Evolutionary conservation across 2,797 vertebrate genomes (phyloP), one percentile per base, ranked within the genome.

Genomic region (Alfaro cultratus): DNA sequence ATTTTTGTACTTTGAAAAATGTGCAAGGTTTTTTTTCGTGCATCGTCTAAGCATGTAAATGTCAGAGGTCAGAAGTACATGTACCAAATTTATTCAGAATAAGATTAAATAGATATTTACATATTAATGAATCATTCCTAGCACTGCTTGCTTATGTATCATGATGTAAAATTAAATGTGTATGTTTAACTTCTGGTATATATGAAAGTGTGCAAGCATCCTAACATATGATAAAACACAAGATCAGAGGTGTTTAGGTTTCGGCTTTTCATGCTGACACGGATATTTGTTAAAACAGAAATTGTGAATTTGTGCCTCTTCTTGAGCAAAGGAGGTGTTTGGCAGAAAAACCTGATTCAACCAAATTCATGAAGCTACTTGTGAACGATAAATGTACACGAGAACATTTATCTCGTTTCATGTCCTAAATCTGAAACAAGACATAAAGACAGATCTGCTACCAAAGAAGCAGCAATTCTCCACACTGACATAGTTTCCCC

Each of bases 111-210:
- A 29, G 41, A n/a, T 41, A 23, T 68, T 68, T 41, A 26, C 9
- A 41, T 68, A 68, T 68, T 45, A 73, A 29, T 78, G 72, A 73
- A 74, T 81, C 78, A 76, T 71, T 29, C 41, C 10, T 57, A 64
- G 70, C 68, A 18, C 29, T 55, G 21, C 51, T 51, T 36, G 39
- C 31, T 21, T 39, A 47, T 36, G 31, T 2, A 34, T 43, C 41
- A 36, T 18, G 15, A 64, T 34, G 31, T 18, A 18, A 62, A 21
- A 21, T 64, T 6, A 21, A 36, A 29, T 36, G 60, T 18, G 62
- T 36, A 64, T 64, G 8, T 64, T 64, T 8, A 64, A 21, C 21
- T 26, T 41, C 18, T 23, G 21, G 10, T 67, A 23, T 11, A 23
- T 3, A 68, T 41, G 18, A 41, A 39, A 39, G 36, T 26, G 5